These are phyloP conservation scores for Trogon melanurus DNA, from an alignment of 2,113 vertebrate species.

Conservation along the genomic window DNA sequence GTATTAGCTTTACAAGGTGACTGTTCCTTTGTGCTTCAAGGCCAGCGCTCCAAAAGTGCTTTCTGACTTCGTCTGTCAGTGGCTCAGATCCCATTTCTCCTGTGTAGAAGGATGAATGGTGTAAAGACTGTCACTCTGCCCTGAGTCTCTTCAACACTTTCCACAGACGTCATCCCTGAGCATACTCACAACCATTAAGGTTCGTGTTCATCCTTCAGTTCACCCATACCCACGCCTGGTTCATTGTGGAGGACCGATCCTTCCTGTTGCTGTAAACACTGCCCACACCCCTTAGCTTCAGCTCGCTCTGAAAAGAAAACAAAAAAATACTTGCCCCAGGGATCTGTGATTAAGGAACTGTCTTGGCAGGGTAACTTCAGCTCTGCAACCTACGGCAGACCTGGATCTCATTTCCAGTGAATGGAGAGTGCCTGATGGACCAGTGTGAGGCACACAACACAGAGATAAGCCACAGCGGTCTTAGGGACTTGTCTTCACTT, in stretches of 20 bases:
- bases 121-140: background rate
- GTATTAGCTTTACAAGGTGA: background rate
- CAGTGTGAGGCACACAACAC: background rate
- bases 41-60: background rate
- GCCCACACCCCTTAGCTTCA: background rate
- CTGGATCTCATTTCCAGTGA: background rate
- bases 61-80: background rate
- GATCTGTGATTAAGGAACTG: background rate
- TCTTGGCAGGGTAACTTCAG: background rate
- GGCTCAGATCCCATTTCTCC: background rate
- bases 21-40: background rate
- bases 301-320: background rate
- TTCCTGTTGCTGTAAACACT: background rate
- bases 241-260: background rate
- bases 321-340: background rate
- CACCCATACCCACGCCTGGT: background rate
- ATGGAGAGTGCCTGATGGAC: rapidly evolving
- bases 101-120: background rate
- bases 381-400: background rate
- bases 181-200: background rate
- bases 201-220: background rate
- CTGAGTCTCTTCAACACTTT: background rate
- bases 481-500: background rate
- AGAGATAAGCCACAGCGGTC: background rate
- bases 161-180: background rate